phyloP scores from a whole-genome alignment of 1,140 invertebrate species.

The Ectropis grisescens region DNA sequence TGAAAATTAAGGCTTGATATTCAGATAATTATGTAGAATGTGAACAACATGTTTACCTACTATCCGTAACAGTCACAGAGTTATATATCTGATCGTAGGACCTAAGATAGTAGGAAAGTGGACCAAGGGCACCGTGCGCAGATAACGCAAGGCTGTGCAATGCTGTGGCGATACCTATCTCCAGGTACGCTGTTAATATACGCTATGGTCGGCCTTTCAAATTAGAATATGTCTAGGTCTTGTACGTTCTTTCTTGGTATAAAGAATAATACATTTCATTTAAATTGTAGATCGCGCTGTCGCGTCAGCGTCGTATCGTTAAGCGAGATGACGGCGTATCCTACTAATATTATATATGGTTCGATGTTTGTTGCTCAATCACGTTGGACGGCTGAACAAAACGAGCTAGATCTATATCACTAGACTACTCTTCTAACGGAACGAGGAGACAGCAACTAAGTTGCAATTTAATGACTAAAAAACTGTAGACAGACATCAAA shows the following conservation, averaged over 20 bases:
- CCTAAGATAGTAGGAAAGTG: constrained; percentile 45
- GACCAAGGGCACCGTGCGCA: constrained; percentile 46
- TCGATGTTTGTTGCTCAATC: no score
- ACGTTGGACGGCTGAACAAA: no score
- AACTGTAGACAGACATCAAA: no score
- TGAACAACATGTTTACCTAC: no score
- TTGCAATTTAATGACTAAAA: no score
- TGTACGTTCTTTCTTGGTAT: no score
- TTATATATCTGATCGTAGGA: constrained; percentile 34
- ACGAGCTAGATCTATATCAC: no score
- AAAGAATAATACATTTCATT: neutral
- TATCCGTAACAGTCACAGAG: constrained; percentile 12
- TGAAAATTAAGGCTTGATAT: neutral
- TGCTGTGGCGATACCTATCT: constrained; percentile 7
- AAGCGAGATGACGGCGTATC: no score
- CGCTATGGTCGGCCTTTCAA: no score
- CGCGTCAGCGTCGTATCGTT: neutral
- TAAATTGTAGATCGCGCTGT: neutral
- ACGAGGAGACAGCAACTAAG: no score
- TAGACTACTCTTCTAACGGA: no score
- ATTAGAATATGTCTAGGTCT: constrained; percentile 1
- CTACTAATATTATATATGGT: neutral
- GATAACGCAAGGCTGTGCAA: constrained; percentile 39
- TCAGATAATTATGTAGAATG: neutral
- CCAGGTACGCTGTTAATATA: constrained; percentile 2